phyloP scores from a whole-genome alignment of 2,888 invertebrate species.

The Xanthia icteritia region DNA sequence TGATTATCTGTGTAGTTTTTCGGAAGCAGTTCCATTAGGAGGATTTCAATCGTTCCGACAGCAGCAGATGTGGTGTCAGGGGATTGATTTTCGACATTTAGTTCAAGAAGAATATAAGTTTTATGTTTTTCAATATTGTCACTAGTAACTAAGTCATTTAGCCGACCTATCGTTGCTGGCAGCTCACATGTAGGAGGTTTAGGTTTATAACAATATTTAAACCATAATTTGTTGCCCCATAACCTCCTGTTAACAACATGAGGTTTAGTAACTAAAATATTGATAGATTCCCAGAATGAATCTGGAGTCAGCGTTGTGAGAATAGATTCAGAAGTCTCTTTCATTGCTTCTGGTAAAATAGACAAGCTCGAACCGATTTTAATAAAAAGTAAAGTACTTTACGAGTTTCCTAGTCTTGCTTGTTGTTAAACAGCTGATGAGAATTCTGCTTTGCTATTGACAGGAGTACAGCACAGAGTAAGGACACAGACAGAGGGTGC shows the following conservation, averaged over 20 bases:
- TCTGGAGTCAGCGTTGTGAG: constrained; percentile 49
- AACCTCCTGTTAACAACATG: constrained; percentile 94
- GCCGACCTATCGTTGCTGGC: constrained; percentile 57
- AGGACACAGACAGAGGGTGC: too few species aligned
- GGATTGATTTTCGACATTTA: constrained; percentile 52
- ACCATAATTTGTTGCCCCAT: constrained; percentile 87
- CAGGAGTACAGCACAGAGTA: too few species aligned
- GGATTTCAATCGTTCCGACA: constrained; percentile 69
- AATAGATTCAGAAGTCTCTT: constrained; percentile 34
- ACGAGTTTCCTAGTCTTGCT: background rate
- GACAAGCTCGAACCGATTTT: background rate
- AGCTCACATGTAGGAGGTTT: constrained; percentile 53
- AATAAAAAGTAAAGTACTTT: too few species aligned
- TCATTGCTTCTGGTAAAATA: constrained; percentile 39
- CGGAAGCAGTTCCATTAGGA: constrained; percentile 82
- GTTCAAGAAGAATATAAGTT: constrained; percentile 54
- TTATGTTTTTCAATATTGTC: constrained; percentile 63
- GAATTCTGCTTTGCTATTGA: too few species aligned
- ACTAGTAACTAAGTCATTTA: constrained; percentile 56
- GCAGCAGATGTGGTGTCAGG: constrained; percentile 17
- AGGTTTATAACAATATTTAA: constrained; percentile 63
- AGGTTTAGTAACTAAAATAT: constrained; percentile 92
- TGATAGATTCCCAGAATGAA: constrained; percentile 92
- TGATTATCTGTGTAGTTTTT: constrained; percentile 78
- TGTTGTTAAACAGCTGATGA: constrained; percentile 3